phyloP scores from a whole-genome alignment of 2,888 invertebrate genomes.

The Stramonita haemastoma region DNA sequence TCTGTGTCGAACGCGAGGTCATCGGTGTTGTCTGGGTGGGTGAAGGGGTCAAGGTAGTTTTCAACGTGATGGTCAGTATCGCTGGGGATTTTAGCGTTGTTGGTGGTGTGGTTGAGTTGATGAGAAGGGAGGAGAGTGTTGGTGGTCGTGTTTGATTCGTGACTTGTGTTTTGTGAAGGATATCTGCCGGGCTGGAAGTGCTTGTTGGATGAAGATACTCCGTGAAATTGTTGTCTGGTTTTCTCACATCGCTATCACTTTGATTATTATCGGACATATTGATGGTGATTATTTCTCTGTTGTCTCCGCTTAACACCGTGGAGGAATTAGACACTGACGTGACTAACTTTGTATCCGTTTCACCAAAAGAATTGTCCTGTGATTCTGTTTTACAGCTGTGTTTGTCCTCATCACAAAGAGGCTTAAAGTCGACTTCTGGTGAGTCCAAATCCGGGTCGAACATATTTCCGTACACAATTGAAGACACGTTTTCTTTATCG shows the following conservation, averaged over 20 bases:
- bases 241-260: background rate
- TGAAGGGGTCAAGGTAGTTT: background rate
- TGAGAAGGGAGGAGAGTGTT: background rate
- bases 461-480: background rate
- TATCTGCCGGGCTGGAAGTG: background rate
- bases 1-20: background rate
- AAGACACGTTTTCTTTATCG: background rate
- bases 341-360: background rate
- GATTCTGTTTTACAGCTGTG: background rate
- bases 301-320: background rate
- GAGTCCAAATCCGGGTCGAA: background rate
- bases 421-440: background rate
- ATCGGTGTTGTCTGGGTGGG: background rate
- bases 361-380: background rate
- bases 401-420: background rate
- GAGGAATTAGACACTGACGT: background rate
- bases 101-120: no score
- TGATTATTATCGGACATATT: no score
- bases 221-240: background rate
- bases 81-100: background rate
- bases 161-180: no score
- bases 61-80: background rate
- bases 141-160: background rate
- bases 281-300: background rate
- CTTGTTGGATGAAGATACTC: no score